Base-by-base conservation (phyloP, 2,113 vertebrate genomes). In the Seriola aureovittata region DNA sequence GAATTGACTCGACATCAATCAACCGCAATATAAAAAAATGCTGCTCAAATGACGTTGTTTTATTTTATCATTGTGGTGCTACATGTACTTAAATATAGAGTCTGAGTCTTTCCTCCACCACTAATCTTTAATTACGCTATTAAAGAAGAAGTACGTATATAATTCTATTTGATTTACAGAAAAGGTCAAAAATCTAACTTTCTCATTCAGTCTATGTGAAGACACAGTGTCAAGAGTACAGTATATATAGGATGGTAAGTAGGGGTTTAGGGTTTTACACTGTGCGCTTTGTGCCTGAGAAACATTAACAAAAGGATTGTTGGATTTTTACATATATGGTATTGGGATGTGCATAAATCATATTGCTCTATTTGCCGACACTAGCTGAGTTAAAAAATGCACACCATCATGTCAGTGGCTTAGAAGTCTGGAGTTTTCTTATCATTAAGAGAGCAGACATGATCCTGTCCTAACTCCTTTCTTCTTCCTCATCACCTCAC, bases 401-500 rank as follows among this genome's bases (percentile, higher is more conserved):
- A 1, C 25, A 8, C 38, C 32, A 55, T 57, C 5, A 21, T 29
- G 23, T 68, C 36, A 4, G 1, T 52, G 29, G 38, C 8, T 32
- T 8, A 11, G 21, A 23, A 59, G 52, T 68, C 21, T n/a, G 46
- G 9, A 40, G 19, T 13, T 55, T 32, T 71, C 1, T 32, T 16
- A 5, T 74, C 4, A 46, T 73, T 14, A 12, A 17, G 11, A 12
- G 12, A 71, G 10, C 19, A 16, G 21, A 38, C 23, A 38, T 25
- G 63, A 69, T 48, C 34, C 34, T 32, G 62, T 58, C 19, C 52
- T 32, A n/a, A n/a, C 52, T 10, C 21, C 21, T n/a, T 23, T 55
- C 54, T 48, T 11, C 13, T 67, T 23, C 14, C 29, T 69, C 34
- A 11, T 71, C 76, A 46, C 52, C 52, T 84, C 71, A 9, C n/a